Conservation (phyloP, 2,113 vertebrate species). For the Recurvirostra avosetta region DNA sequence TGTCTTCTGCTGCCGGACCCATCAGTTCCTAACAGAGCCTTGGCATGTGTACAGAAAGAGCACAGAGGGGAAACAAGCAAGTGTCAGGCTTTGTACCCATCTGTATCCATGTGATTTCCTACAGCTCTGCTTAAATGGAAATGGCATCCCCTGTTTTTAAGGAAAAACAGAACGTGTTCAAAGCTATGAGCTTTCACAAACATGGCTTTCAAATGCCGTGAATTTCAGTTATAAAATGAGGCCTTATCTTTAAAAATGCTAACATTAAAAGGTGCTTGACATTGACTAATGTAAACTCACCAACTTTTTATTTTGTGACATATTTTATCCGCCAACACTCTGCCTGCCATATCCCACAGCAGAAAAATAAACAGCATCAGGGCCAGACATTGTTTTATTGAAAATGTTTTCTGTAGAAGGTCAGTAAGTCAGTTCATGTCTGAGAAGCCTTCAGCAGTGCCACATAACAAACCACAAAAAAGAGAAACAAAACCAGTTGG, state of each 20-base stretch:
- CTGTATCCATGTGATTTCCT: not conserved
- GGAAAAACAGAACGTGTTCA: not conserved
- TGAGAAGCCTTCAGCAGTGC: not conserved
- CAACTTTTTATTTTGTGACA: not conserved
- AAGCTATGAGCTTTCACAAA: not conserved
- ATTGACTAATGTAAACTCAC: not conserved
- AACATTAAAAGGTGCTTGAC: not conserved
- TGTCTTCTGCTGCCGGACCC: not conserved
- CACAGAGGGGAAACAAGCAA: not conserved
- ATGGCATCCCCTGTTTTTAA: not conserved
- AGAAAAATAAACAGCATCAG: not conserved
- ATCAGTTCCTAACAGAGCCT: not conserved
- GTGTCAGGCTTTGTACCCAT: not conserved
- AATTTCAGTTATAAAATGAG: not conserved
- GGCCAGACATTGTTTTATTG: not conserved
- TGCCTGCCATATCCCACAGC: not conserved
- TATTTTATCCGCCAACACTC: not conserved
- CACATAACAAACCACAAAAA: not conserved
- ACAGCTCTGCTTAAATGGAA: not conserved
- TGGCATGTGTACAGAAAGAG: not conserved
- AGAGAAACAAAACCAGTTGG: not conserved
- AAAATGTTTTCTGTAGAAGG: not conserved
- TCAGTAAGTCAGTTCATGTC: not conserved
- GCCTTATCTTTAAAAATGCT: not conserved
- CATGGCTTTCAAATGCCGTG: not conserved